A percentile compares a stretch with the other conserved stretches of the same genome.
Conservation (phyloP, 2,797 vertebrate species). For the Champsocephalus esox region DNA sequence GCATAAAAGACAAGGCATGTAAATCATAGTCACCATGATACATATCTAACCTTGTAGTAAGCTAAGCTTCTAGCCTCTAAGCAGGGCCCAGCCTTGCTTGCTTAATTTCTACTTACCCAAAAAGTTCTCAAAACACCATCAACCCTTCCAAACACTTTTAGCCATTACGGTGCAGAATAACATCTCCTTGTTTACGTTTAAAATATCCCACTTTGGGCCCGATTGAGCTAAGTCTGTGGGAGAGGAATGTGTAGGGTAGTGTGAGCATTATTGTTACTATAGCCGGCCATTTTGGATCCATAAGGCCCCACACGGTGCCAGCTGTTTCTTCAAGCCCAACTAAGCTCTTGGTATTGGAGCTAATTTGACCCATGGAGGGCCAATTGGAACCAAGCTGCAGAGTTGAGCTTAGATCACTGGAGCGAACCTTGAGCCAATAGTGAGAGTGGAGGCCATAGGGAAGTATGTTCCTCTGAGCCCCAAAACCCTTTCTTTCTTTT, state of each 20-base stretch:
- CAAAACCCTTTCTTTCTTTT: constrained; percentile 16
- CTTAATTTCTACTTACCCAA: constrained; percentile 8
- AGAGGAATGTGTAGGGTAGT: constrained; percentile 66
- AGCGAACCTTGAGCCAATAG: constrained; percentile 63
- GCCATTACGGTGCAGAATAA: constrained; percentile 57
- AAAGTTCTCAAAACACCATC: constrained; percentile 17
- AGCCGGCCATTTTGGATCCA: constrained; percentile 71
- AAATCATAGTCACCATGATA: not conserved
- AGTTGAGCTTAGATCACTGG: constrained; percentile 79
- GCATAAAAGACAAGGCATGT: too few relatives aligned
- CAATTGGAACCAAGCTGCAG: constrained; percentile 74
- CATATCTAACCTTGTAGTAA: not conserved
- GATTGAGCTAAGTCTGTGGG: constrained; percentile 62
- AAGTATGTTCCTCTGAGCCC: constrained; percentile 44
- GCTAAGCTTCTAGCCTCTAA: too few relatives aligned
- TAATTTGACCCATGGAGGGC: constrained; percentile 82
- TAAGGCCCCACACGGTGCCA: constrained; percentile 73
- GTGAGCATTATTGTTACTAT: constrained; percentile 34
- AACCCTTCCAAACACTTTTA: constrained; percentile 19
- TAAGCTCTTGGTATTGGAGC: constrained; percentile 85
- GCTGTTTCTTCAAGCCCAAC: constrained; percentile 80
- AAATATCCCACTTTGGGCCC: constrained; percentile 59
- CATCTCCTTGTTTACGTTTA: constrained; percentile 68
- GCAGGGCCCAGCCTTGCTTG: not conserved
- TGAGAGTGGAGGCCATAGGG: constrained; percentile 35